phyloP scores from a whole-genome alignment of 2,113 vertebrate species.

The Balaeniceps rex region DNA sequence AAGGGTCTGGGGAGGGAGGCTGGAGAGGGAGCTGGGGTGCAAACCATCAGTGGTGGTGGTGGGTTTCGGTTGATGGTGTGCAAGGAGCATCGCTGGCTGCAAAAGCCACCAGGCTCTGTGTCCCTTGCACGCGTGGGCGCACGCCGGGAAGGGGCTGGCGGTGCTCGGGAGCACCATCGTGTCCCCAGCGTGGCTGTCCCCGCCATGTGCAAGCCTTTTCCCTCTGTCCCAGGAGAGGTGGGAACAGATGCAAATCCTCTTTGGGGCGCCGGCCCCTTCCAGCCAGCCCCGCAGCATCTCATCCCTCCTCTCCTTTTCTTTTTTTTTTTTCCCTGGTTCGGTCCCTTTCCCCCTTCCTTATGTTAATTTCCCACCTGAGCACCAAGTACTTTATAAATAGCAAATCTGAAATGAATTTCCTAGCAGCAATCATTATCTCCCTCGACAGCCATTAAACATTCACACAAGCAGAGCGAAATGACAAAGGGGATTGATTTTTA shows the following conservation, averaged over 20 bases:
- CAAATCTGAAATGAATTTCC: constrained; percentile 86
- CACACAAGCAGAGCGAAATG: constrained; percentile 79
- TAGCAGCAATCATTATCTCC: constrained; percentile 82
- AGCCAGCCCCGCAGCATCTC: background rate
- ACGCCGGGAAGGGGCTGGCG: background rate
- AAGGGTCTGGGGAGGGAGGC: background rate
- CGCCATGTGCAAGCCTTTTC: background rate
- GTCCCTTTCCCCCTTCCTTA: constrained; percentile 64
- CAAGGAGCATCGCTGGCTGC: background rate
- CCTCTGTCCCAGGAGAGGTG: background rate
- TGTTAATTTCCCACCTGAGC: constrained; percentile 85
- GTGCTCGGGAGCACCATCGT: fast-evolving
- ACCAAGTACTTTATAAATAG: constrained; percentile 83
- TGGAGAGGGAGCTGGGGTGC: background rate
- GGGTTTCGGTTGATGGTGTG: background rate
- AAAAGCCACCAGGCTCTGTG: background rate
- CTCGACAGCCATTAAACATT: constrained; percentile 84
- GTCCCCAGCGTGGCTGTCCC: background rate
- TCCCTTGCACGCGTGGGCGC: background rate
- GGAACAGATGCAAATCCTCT: background rate
- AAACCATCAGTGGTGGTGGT: fast-evolving
- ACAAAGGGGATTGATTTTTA: constrained; percentile 85
- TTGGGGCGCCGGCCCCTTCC: background rate
- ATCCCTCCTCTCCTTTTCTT: background rate
- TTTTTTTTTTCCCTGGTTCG: background rate